Evolutionary conservation across 1,140 invertebrate genomes (phyloP), one percentile per base, ranked within the genome.

Genomic region (Lethrus apterus): DNA sequence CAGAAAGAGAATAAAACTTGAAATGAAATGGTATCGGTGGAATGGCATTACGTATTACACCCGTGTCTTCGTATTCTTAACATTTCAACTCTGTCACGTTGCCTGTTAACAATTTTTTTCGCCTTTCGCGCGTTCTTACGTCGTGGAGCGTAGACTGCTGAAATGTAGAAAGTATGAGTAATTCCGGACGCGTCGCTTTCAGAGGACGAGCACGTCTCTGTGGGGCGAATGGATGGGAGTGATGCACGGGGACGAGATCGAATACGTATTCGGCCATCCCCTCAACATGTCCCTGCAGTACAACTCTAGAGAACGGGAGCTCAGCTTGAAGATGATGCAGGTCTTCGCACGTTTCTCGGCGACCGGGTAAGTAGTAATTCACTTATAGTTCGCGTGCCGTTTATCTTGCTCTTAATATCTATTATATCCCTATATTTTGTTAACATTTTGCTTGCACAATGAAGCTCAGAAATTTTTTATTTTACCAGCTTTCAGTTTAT

Each of bases 221-320:
- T 97, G 93, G 93, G 92, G 90, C 11, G 79, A 90, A 62, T 97
- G 93, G 93, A 94, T 96, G 90, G 94, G 94, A 0, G 91, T 94
- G 30, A 83, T 97, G 77, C 94, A 98, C 60, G 93, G 88, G 2
- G 92, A 96, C 63, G 94, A 98, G 68, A 91, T 98, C 57, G 89
- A 93, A 68, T 97, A 94, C 69, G 86, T 95, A 41, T 97, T 97
- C 60, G 93, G 93, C 11, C 86, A 90, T 65, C 91, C 91, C 2
- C 70, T 94, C 43, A 90, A 92, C 70, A 78, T 76, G 67, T 87
- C 86, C 18, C 69, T 89, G 41, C 75, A 81, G 59, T 95, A 90
- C 70, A 86, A 81, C 56, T 76, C 79, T 5, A 75, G 81, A 32
- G 93, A 94, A 68, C 77, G 87, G 17, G 81, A 89, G 46, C 76